A percentile compares a stretch with the other conserved stretches of the same genome.
These are phyloP conservation scores for Umimayanthus kanabou DNA, from an alignment of 92 coral and sea anemone genomes.

Conservation along the genomic window DNA sequence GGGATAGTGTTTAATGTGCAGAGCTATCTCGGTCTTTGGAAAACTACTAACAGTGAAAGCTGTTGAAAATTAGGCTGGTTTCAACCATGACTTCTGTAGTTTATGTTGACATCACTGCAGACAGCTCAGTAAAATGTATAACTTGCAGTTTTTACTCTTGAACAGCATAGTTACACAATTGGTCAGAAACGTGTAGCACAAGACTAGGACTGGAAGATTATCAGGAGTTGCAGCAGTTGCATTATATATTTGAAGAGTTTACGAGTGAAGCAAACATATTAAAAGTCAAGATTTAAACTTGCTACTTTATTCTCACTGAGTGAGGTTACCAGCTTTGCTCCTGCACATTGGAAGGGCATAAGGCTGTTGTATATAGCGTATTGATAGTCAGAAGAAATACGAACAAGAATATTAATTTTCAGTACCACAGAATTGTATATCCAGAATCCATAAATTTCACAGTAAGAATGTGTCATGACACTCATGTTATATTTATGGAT, in stretches of 20 bases:
- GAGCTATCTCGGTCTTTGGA: background rate
- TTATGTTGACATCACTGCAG: background rate
- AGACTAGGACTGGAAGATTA: background rate
- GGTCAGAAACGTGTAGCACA: background rate
- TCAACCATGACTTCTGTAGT: background rate
- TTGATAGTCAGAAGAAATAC: slow-evolving; percentile 6
- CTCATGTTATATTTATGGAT: slow-evolving; percentile 65
- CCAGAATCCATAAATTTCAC: slow-evolving; percentile 24
- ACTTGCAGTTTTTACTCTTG: background rate
- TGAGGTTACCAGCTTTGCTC: background rate
- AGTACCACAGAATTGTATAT: slow-evolving; percentile 29
- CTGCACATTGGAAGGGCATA: background rate
- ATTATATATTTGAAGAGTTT: background rate
- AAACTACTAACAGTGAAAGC: background rate
- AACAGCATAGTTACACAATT: background rate
- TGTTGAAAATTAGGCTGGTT: background rate
- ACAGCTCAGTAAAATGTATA: background rate
- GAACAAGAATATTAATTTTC: slow-evolving; percentile 32
- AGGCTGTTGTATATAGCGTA: slow-evolving; percentile 24
- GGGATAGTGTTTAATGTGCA: background rate
- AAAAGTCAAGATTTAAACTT: background rate
- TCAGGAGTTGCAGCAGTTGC: background rate
- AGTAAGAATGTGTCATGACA: background rate
- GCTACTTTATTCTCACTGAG: background rate
- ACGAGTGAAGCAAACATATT: background rate